Conservation (phyloP, 2,888 invertebrate genomes). For the Megamerina dolium region DNA sequence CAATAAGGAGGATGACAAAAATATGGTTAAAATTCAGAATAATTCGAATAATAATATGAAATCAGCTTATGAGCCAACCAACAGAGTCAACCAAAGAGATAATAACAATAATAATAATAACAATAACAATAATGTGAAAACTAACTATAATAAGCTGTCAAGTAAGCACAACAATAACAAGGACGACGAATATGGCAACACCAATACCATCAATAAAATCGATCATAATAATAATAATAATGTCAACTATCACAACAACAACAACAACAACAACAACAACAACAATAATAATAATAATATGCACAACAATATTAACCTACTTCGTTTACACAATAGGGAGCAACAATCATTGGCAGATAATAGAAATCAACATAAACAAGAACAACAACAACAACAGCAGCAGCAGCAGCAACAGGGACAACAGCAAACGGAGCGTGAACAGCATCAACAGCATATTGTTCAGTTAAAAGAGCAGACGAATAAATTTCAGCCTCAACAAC, state of each 20-base stretch:
- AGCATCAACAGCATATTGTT: too few relatives aligned
- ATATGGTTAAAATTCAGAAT: too few relatives aligned
- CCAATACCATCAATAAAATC: too few relatives aligned
- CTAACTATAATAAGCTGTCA: not conserved
- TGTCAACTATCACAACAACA: too few relatives aligned
- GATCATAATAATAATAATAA: too few relatives aligned
- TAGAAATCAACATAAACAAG: too few relatives aligned
- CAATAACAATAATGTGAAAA: conserved; percentile 6
- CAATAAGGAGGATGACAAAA: too few relatives aligned
- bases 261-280: conserved; percentile 1
- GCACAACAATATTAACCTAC: not conserved
- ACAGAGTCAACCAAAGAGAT: not conserved
- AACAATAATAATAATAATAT: not conserved
- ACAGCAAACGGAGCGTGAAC: not conserved
- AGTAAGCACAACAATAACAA: conserved; percentile 3
- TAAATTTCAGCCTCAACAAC: not conserved
- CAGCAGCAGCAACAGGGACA: conserved; percentile 1
- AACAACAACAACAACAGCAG: not conserved
- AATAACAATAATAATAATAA: not conserved
- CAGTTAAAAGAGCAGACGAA: too few relatives aligned
- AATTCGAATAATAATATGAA: too few relatives aligned
- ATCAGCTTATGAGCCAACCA: too few relatives aligned
- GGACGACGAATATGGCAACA: too few relatives aligned
- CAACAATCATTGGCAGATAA: not conserved
- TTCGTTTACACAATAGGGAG: not conserved